Percentiles rank a stretch among this genome's conserved stretches.
Conservation (phyloP, 2,113 vertebrate genomes). For the Sisor rabdophorus region DNA sequence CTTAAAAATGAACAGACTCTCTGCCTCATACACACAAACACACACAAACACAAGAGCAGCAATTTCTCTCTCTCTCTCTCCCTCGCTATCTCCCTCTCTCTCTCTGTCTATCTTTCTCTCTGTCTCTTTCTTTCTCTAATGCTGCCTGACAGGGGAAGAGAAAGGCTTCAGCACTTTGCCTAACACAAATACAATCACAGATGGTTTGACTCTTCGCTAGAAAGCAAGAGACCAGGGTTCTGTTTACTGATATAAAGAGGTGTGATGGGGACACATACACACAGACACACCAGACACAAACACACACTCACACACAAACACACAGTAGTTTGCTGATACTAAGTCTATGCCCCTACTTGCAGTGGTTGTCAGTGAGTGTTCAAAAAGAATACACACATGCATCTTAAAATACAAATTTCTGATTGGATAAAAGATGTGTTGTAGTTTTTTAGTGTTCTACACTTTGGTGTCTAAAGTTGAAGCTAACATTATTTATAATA, state of each 20-base stretch:
- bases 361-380: too few relatives aligned
- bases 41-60: background rate
- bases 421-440: too few relatives aligned
- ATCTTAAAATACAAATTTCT: too few relatives aligned
- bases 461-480: too few relatives aligned
- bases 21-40: background rate
- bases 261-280: slow-evolving; percentile 58
- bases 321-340: background rate
- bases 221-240: slow-evolving; percentile 56
- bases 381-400: too few relatives aligned
- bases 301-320: background rate
- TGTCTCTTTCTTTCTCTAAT: background rate
- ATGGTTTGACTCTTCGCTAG: slow-evolving; percentile 64
- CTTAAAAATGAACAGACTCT: slow-evolving; percentile 17
- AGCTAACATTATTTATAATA: too few relatives aligned
- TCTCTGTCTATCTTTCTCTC: slow-evolving; percentile 4
- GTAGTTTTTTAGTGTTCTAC: too few relatives aligned
- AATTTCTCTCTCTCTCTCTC: background rate
- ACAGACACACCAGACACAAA: slow-evolving; percentile 51
- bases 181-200: slow-evolving; percentile 70
- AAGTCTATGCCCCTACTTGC: too few relatives aligned
- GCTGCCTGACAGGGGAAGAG: slow-evolving; percentile 31
- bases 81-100: background rate
- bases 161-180: slow-evolving; percentile 63
- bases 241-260: slow-evolving; percentile 56